Conservation (phyloP, 37 sponge, comb jelly and placozoan species). For the Corticium candelabrum region DNA sequence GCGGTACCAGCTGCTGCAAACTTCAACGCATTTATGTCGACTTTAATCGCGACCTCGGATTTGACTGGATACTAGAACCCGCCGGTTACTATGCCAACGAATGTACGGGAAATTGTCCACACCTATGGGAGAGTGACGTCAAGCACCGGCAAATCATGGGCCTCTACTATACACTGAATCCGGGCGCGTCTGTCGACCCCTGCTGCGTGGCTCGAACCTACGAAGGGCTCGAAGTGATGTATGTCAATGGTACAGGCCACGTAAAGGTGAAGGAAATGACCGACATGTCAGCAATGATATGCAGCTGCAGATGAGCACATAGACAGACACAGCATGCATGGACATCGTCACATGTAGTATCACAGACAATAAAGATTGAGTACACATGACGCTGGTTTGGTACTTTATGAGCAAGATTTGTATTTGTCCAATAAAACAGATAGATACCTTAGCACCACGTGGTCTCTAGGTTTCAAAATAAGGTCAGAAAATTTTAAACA, state of each 20-base stretch:
- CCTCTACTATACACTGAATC: not conserved
- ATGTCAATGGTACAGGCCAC: not conserved
- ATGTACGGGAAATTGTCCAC: not conserved
- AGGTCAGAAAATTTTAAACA: too few relatives aligned
- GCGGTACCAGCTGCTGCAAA: not conserved
- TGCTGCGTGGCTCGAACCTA: not conserved
- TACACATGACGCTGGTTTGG: too few relatives aligned
- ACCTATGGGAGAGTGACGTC: not conserved
- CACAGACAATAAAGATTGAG: too few relatives aligned
- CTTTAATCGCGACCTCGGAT: not conserved
- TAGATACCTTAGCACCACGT: too few relatives aligned
- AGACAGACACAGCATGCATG: too few relatives aligned
- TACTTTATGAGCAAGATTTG: too few relatives aligned
- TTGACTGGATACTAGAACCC: not conserved
- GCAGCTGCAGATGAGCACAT: not conserved
- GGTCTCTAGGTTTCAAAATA: too few relatives aligned
- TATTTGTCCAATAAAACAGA: too few relatives aligned
- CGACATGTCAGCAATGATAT: not conserved
- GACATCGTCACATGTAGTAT: too few relatives aligned
- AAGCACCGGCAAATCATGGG: not conserved
- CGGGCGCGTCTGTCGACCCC: not conserved
- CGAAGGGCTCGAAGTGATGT: not conserved
- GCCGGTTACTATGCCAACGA: not conserved
- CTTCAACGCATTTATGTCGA: not conserved
- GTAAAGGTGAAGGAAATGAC: conserved; percentile 1